Evolutionary conservation across 2,113 vertebrate species (phyloP).

Genomic region (Onychorhynchus coronatus): DNA sequence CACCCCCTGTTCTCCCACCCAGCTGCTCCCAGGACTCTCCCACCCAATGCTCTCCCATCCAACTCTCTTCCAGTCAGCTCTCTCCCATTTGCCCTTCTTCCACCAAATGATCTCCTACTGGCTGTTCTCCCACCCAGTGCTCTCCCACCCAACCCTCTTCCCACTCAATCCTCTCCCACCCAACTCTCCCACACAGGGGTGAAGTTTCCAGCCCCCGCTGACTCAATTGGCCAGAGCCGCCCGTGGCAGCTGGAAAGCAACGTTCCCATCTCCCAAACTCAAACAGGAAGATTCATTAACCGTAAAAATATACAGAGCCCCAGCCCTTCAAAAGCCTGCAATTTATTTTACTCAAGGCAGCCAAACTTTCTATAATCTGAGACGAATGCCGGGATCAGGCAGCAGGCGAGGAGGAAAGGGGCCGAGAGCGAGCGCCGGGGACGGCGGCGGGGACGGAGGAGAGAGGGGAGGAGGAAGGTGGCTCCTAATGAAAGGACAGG

Average conservation of each 20-base stretch:
- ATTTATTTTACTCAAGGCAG: conserved; percentile 63
- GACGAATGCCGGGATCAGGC: conserved; percentile 46
- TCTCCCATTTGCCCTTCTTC: not conserved
- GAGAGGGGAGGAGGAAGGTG: conserved; percentile 5
- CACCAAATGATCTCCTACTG: not conserved
- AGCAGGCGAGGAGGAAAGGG: conserved; percentile 40
- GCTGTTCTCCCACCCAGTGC: not conserved
- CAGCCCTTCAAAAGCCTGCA: conserved; percentile 62
- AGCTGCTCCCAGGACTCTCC: not conserved
- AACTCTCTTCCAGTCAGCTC: not conserved
- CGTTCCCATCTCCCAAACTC: conserved; percentile 49
- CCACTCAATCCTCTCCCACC: not conserved
- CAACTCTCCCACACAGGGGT: not conserved
- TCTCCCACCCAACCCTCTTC: not conserved
- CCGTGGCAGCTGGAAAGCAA: conserved; percentile 47
- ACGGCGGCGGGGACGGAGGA: not conserved
- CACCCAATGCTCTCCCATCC: not conserved
- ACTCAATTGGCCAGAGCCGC: not conserved
- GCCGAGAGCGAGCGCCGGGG: not conserved
- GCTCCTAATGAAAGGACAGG: not conserved
- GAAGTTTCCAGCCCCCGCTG: not conserved
- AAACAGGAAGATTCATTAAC: conserved; percentile 79
- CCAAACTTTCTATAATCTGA: conserved; percentile 62
- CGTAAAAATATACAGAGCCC: conserved; percentile 73
- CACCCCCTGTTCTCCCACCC: not conserved